Evolutionary conservation across 2,888 invertebrate genomes (phyloP).

Genomic region (Xestoiulus laeticollis): DNA sequence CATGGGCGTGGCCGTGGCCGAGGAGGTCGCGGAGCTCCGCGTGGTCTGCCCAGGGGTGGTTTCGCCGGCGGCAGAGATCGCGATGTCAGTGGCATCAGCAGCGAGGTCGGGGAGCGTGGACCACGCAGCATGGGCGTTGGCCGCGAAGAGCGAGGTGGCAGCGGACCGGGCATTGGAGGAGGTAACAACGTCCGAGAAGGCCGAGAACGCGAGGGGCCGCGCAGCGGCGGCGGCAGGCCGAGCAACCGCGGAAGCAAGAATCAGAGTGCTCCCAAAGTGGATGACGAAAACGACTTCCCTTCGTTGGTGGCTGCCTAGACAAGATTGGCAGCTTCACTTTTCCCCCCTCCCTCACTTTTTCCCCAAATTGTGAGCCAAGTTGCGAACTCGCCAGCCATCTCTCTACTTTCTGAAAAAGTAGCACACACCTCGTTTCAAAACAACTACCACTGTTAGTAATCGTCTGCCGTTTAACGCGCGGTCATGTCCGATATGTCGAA

Average conservation of each 20-base stretch:
- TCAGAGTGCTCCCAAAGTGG: constrained; percentile 78
- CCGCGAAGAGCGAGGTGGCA: constrained; percentile 62
- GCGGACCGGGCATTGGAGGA: constrained; percentile 58
- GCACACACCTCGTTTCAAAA: background rate
- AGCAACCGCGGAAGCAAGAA: constrained; percentile 42
- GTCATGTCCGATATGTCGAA: background rate
- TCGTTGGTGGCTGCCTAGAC: constrained; percentile 73
- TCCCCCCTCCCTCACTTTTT: background rate
- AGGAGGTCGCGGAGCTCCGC: constrained; percentile 63
- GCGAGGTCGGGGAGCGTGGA: constrained; percentile 45
- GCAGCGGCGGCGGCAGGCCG: constrained; percentile 63
- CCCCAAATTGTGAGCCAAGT: background rate
- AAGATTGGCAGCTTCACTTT: background rate
- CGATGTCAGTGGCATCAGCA: constrained; percentile 47
- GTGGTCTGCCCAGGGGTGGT: constrained; percentile 61
- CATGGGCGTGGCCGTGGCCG: constrained; percentile 70
- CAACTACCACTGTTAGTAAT: background rate
- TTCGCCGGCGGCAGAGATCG: constrained; percentile 22
- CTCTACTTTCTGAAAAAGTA: background rate
- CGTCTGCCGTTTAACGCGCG: background rate
- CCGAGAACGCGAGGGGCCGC: constrained; percentile 60
- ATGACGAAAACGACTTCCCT: constrained; percentile 95
- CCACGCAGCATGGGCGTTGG: constrained; percentile 59
- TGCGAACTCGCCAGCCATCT: background rate
- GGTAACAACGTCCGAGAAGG: constrained; percentile 11